These are phyloP conservation scores for Thymallus thymallus DNA, from an alignment of 2,113 vertebrate genomes.

Conservation along the genomic window DNA sequence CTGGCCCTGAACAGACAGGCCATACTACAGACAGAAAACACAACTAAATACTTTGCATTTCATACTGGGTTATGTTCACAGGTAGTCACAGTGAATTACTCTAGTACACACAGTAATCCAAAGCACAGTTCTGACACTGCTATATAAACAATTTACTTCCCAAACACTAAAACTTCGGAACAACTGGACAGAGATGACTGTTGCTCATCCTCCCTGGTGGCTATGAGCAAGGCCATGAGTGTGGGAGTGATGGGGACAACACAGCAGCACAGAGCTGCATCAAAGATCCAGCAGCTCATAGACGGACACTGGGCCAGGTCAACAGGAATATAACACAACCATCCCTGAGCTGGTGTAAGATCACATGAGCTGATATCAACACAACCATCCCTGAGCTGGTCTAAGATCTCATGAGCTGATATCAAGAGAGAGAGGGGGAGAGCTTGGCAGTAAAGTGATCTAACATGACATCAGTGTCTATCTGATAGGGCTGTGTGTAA, in stretches of 20 bases:
- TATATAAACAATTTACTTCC: neutral
- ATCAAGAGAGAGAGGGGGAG: conserved; percentile 37
- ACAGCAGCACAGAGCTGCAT: neutral
- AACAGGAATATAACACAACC: neutral
- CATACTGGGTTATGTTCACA: neutral
- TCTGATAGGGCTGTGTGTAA: conserved; percentile 44
- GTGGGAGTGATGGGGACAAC: conserved; percentile 1
- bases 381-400: too few species aligned
- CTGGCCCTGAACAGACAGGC: too few species aligned
- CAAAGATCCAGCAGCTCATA: neutral
- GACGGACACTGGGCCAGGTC: neutral
- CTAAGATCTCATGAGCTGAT: neutral
- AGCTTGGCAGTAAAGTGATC: conserved; percentile 49
- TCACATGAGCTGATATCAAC: neutral
- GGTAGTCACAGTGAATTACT: neutral
- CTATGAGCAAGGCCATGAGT: neutral
- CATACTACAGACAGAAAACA: neutral
- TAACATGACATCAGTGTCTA: conserved; percentile 62
- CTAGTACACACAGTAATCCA: neutral
- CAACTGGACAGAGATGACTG: neutral
- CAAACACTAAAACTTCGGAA: neutral
- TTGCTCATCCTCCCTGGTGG: neutral
- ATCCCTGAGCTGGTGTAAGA: neutral
- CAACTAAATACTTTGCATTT: neutral
- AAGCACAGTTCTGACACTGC: neutral